These are phyloP conservation scores for Noctua janthina DNA, from an alignment of 2,888 invertebrate genomes.

Conservation along the genomic window DNA sequence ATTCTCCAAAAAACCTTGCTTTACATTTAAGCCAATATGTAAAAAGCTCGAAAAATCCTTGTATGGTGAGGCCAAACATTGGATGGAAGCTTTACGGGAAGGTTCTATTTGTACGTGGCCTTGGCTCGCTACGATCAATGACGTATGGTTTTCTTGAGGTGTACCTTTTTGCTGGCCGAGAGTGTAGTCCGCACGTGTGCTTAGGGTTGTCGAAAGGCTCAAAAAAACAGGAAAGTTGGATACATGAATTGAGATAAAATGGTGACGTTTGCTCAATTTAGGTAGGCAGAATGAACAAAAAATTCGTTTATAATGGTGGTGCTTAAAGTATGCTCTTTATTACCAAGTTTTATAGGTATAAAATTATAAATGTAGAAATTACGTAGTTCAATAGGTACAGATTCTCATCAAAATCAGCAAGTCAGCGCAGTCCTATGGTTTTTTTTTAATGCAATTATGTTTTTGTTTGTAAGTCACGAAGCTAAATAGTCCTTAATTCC, in stretches of 20 bases:
- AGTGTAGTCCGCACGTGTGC: conserved; percentile 40
- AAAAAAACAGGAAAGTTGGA: neutral
- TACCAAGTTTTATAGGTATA: no score
- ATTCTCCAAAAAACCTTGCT: conserved; percentile 26
- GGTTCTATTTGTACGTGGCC: conserved; percentile 72
- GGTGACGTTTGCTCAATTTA: neutral
- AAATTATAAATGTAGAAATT: neutral
- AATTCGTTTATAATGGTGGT: neutral
- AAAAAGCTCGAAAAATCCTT: conserved; percentile 51
- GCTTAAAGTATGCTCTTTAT: neutral
- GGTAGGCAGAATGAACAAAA: neutral
- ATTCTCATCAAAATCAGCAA: neutral
- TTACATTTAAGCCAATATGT: conserved; percentile 23
- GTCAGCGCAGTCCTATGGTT: neutral
- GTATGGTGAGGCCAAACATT: conserved; percentile 49
- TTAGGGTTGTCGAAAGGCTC: conserved; percentile 50
- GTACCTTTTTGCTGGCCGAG: conserved; percentile 52
- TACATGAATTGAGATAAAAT: neutral
- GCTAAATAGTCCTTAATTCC: neutral
- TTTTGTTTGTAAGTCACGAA: neutral
- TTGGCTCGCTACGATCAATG: conserved; percentile 67
- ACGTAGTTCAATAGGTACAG: neutral
- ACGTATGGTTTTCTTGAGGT: conserved; percentile 55
- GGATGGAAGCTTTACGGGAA: conserved; percentile 64
- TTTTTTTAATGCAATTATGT: neutral